phyloP scores from a whole-genome alignment of 2,113 vertebrate species.

The Alectura lathami region DNA sequence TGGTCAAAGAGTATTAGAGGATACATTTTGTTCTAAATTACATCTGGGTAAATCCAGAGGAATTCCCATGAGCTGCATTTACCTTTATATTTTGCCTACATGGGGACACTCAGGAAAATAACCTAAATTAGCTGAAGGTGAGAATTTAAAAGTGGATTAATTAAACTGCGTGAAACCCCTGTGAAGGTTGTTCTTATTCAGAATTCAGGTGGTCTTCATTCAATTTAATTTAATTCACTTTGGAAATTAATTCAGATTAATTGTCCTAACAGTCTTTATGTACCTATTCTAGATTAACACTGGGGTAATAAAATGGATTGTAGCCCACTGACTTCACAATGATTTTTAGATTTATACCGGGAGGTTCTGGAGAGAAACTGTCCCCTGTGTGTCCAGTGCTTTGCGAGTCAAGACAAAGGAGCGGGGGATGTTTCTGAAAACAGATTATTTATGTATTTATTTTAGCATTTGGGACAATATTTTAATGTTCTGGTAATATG shows the following conservation, averaged over 20 bases:
- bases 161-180: slow-evolving; percentile 56
- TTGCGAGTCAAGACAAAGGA: neutral
- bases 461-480: neutral
- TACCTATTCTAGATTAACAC: slow-evolving; percentile 46
- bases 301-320: slow-evolving; percentile 43
- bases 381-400: neutral
- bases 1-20: slow-evolving; percentile 62
- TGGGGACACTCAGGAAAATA: slow-evolving; percentile 61
- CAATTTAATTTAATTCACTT: slow-evolving; percentile 68
- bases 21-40: slow-evolving; percentile 62
- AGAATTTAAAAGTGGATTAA: slow-evolving; percentile 68
- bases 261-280: slow-evolving; percentile 54
- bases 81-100: slow-evolving; percentile 33
- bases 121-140: slow-evolving; percentile 67
- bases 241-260: slow-evolving; percentile 69
- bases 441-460: neutral
- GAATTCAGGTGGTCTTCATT: slow-evolving; percentile 69
- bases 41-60: slow-evolving; percentile 50
- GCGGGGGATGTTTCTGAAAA: neutral
- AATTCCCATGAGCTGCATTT: slow-evolving; percentile 35
- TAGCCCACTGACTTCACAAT: slow-evolving; percentile 40
- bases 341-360: slow-evolving; percentile 25
- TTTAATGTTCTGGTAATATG: neutral
- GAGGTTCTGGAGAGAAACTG: neutral
- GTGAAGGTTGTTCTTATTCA: slow-evolving; percentile 66